Evolutionary conservation across 1,140 invertebrate genomes (phyloP).

Genomic region (Phthorimaea operculella): DNA sequence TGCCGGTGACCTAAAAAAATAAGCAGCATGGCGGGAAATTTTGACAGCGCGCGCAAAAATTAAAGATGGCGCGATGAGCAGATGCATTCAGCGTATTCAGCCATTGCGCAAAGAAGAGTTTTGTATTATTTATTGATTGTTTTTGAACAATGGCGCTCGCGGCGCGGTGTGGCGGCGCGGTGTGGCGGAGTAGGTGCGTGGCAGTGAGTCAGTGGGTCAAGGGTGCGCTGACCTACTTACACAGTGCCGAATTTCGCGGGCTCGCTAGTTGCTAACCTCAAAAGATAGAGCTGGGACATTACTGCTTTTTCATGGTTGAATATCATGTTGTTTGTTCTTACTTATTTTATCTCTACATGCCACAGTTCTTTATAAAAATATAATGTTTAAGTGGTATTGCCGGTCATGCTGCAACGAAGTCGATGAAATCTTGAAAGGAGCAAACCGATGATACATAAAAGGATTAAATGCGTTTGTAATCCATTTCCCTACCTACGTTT

Average conservation of each 20-base stretch:
- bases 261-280: constrained; percentile 57
- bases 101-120: constrained; percentile 54
- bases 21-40: constrained; percentile 23
- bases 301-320: too few species aligned
- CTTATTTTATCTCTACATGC: too few species aligned
- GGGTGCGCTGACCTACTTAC: constrained; percentile 57
- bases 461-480: too few species aligned
- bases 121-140: constrained; percentile 67
- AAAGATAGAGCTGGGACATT: not conserved
- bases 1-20: constrained; percentile 22
- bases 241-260: constrained; percentile 61
- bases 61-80: constrained; percentile 17
- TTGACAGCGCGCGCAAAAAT: constrained; percentile 30
- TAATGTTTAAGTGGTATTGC: too few species aligned
- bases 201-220: constrained; percentile 65
- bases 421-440: too few species aligned
- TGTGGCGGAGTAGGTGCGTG: constrained; percentile 47
- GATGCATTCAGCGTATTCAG: constrained; percentile 31
- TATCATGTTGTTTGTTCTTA: too few species aligned
- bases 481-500: too few species aligned
- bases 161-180: constrained; percentile 48
- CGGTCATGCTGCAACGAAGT: too few species aligned
- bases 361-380: too few species aligned
- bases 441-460: too few species aligned
- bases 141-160: constrained; percentile 61